phyloP scores from a whole-genome alignment of 2,113 vertebrate species.

The Pleuronectes platessa region DNA sequence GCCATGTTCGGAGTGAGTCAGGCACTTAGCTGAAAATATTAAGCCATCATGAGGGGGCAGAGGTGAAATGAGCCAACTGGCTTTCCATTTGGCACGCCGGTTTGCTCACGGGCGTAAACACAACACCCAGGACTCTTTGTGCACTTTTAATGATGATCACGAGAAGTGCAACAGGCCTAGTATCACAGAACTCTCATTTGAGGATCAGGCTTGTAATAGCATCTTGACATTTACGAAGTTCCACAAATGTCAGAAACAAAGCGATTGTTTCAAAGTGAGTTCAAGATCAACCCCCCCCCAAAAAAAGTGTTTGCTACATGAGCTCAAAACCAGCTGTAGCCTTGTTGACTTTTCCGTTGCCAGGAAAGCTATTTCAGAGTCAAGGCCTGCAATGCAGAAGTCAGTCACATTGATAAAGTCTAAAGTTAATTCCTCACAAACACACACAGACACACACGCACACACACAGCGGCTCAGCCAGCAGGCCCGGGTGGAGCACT shows the following conservation, averaged over 20 bases:
- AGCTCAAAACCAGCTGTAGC: conserved; percentile 11
- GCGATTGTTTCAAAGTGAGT: conserved; percentile 24
- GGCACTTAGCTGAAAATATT: conserved; percentile 54
- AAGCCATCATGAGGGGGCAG: conserved; percentile 47
- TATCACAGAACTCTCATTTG: conserved; percentile 24
- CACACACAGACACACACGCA: conserved; percentile 32
- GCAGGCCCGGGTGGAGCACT: conserved; percentile 51
- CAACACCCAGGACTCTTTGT: conserved; percentile 16
- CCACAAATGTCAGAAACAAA: conserved; percentile 37
- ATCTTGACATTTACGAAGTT: conserved; percentile 37
- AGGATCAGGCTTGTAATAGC: conserved; percentile 24
- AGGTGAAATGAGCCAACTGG: conserved; percentile 56
- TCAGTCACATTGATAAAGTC: conserved; percentile 53
- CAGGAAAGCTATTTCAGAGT: conserved; percentile 45
- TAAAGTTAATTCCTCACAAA: conserved; percentile 39
- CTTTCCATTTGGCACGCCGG: conserved; percentile 45
- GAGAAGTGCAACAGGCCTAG: conserved; percentile 21
- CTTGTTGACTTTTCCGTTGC: conserved; percentile 15
- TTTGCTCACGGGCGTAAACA: conserved; percentile 35
- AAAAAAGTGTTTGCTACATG: conserved; percentile 19
- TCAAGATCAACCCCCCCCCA: conserved; percentile 1
- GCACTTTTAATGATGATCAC: conserved; percentile 48
- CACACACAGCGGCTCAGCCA: conserved; percentile 12
- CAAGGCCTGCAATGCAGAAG: conserved; percentile 46
- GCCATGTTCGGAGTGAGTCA: conserved; percentile 30